Evolutionary conservation across 2,888 invertebrate genomes (phyloP), one percentile per base, ranked within the genome.

Genomic region (Matsumyia berberina): DNA sequence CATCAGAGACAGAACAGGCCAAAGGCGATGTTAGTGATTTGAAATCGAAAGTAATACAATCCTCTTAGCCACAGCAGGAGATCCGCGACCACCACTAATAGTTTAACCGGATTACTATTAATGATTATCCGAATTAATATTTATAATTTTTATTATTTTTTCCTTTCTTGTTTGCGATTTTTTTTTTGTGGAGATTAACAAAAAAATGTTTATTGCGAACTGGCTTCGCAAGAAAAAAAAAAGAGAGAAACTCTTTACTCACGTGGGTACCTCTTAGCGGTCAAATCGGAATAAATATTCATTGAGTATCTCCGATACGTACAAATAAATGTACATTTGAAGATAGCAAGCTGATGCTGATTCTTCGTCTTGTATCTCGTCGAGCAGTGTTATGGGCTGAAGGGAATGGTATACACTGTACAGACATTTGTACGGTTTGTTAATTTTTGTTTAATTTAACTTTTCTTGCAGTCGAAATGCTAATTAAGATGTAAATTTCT

Each of bases 1-100:
- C 69, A 44, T 35, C 58, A 60, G 44, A 42, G 29, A 31, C 53
- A 35, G n/a, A n/a, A 15, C 1, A n/a, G 42, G 39, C n/a, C 11
- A 1, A 19, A 7, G 33, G 24, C 24, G 49, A 31, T 42, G 51
- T 24, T 49, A 57, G 62, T 62, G 78, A 82, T 79, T 83, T 79
- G 83, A 83, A 83, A 83, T 57, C 57, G 78, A 83, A 79, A 79
- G 83, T 83, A 83, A 79, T 57, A 74, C 55, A 79, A 73, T 83
- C 83, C 67, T 64, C 82, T 78, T 67, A 72, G 44, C 53, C 82
- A 42, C 82, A 78, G 78, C 82, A 62, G 82, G 82, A 70, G 70
- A 76, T 53, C 46, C 33, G 42, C 64, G 29, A 42, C 42, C 55
- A 62, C 55, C 60, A 35, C 73, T 73, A 66, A 82, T 62, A 73